Evolutionary conservation across 2,888 invertebrate genomes (phyloP), one percentile per base, ranked within the genome.

Genomic region (Epinotia demarniana): DNA sequence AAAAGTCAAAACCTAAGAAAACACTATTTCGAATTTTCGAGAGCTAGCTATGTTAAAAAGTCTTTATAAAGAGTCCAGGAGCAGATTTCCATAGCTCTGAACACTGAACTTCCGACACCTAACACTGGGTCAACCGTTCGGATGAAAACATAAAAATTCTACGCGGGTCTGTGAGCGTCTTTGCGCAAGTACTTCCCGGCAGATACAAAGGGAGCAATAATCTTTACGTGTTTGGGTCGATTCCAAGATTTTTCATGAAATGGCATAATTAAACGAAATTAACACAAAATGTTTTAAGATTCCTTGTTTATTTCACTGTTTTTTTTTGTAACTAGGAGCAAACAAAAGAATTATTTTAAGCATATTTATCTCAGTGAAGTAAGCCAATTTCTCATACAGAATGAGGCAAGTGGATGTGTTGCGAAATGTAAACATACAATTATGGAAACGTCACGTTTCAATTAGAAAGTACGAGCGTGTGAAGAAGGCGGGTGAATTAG

Each of bases 391-490:
- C 64, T 23, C 43, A 33, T 63, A 19, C n/a, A 55, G 63, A 63
- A 23, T 69, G 8, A 62, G 39, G 49, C 62, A 57, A 72, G 46
- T 33, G 69, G 43, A 33, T 49, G 39, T 19, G 53, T 57, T 70
- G 64, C 64, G 58, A 75, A 75, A 66, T 75, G 75, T 60, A 75
- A 75, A 70, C 58, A 70, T 70, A 70, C 69, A 70, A 64, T 64
- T 64, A 64, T 43, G 49, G 53, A 75, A 33, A 70, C 49, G 49
- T 58, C 74, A 70, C 53, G 64, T 75, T 75, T 55, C 70, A 70
- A 69, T 75, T 70, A 70, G 75, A 75, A 75, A 75, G 74, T 70
- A 39, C n/a, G 70, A 60, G 63, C 64, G 75, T 75, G 75, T 64
- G 75, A 75, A 73, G 5, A 60, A 64, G 19, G 60, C 64, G 39